These are phyloP conservation scores for Argyresthia goedartella DNA, from an alignment of 2,888 invertebrate genomes.

Conservation along the genomic window DNA sequence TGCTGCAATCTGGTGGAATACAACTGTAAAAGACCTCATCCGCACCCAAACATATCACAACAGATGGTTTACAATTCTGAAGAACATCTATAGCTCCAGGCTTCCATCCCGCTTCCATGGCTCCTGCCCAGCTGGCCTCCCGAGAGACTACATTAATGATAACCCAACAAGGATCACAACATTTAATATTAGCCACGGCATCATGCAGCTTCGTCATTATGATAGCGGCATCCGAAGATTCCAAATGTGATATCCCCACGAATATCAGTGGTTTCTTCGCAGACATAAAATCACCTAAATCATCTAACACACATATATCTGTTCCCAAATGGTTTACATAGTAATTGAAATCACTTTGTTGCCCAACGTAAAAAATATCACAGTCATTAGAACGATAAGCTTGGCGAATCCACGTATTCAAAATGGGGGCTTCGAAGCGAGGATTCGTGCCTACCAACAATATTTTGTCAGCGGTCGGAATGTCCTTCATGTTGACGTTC, in stretches of 20 bases:
- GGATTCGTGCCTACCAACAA: conserved; percentile 97
- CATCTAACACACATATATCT: too few species aligned
- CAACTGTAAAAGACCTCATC: conserved; percentile 86
- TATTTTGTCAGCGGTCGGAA: conserved; percentile 82
- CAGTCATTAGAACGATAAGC: conserved; percentile 91
- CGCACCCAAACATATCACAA: conserved; percentile 92
- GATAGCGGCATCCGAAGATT: conserved; percentile 16
- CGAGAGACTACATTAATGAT: conserved; percentile 92
- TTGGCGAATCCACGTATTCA: conserved; percentile 95
- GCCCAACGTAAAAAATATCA: conserved; percentile 87
- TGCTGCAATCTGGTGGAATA: conserved; percentile 81
- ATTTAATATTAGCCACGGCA: conserved; percentile 14
- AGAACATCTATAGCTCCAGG: conserved; percentile 75
- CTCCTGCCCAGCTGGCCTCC: conserved; percentile 93
- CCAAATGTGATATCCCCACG: conserved; percentile 40
- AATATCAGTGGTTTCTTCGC: conserved; percentile 48
- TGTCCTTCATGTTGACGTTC: conserved; percentile 80
- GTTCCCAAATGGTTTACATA: conserved; percentile 37
- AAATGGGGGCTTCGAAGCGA: conserved; percentile 94
- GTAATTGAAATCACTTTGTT: conserved; percentile 91
- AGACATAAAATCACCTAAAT: too few species aligned
- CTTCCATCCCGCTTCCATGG: conserved; percentile 94
- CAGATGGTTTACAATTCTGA: conserved; percentile 75
- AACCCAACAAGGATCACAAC: conserved; percentile 27
- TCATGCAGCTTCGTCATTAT: conserved; percentile 28